Evolutionary conservation across 2,888 invertebrate species (phyloP), one percentile per base, ranked within the genome.

Genomic region (Scotopteryx bipunctaria): DNA sequence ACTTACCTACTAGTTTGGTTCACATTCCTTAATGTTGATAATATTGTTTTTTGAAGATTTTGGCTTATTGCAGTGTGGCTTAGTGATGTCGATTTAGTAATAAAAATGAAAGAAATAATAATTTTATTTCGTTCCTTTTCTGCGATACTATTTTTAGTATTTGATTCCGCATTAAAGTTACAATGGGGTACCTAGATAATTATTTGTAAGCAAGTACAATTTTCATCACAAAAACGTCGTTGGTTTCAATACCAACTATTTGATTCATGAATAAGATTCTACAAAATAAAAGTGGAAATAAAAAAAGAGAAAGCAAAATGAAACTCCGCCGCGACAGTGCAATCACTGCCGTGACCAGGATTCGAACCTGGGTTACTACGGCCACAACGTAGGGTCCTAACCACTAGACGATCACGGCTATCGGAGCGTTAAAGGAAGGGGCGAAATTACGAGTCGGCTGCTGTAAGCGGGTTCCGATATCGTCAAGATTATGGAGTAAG

Each of bases 361-460:
- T 92, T 93, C 92, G 92, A 93, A 93, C 92, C 93, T 92, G 93
- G 93, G 93, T 93, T 93, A 93, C 93, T 93, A 93, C 93, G 93
- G 93, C 93, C 93, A 94, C 93, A 93, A 93, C 93, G 93, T 93
- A 93, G 93, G 92, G 93, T 93, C 93, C 93, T 93, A 93, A 93
- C 93, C 93, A 93, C 93, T 93, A 93, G 93, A 93, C 93, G 93
- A 93, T 93, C 80, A 84, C 83, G 82, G 85, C 85, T 83, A 70
- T 44, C 55, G 63, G 55, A 65, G 63, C 57, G 25, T 23, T 37
- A 13, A 15, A 9, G 5, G 5, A 5, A 1, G 2, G 5, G 48
- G 0, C 15, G 49, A 36, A 53, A 40, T 27, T 42, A 49, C 5
- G 5, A 16, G 5, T 13, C 0, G 1, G 11, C 8, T 11, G 19